phyloP scores from a whole-genome alignment of 2,113 vertebrate genomes.

The Phrynocephalus versicolor region DNA sequence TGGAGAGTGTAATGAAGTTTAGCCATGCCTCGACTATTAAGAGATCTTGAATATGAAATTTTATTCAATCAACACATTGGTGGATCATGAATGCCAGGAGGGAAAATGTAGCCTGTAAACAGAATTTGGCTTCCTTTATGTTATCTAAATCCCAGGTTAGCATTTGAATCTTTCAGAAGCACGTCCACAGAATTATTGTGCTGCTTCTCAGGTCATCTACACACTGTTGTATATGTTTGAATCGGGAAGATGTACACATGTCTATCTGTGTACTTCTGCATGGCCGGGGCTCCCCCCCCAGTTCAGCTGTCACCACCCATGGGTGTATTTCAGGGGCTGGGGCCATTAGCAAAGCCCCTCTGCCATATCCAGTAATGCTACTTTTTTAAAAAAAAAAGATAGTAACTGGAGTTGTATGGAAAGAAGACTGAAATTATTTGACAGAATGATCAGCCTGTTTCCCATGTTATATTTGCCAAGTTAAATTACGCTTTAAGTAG shows the following conservation, averaged over 20 bases:
- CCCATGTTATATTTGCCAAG: neutral
- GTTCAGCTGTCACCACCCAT: neutral
- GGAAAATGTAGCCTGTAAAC: neutral
- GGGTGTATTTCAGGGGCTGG: neutral
- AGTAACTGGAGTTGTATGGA: neutral
- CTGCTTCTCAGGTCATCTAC: no score
- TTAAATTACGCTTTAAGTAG: neutral
- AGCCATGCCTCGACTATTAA: neutral
- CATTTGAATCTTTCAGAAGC: no score
- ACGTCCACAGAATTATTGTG: no score
- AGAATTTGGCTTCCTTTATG: neutral
- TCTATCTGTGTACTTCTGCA: neutral
- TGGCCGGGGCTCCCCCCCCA: neutral
- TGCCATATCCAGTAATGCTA: neutral
- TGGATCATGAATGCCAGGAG: neutral
- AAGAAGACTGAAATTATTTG: neutral
- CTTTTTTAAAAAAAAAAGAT: neutral
- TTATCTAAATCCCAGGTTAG: neutral
- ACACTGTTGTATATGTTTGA: neutral
- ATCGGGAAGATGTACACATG: neutral
- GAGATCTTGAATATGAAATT: neutral
- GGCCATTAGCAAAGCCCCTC: neutral
- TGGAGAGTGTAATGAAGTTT: neutral
- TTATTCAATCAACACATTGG: neutral
- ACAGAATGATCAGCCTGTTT: neutral